Percentiles rank a stretch among this genome's conserved stretches.
Evolutionary conservation across 2,113 vertebrate species (phyloP).

Genomic region (Rhynchopsitta pachyrhyncha): DNA sequence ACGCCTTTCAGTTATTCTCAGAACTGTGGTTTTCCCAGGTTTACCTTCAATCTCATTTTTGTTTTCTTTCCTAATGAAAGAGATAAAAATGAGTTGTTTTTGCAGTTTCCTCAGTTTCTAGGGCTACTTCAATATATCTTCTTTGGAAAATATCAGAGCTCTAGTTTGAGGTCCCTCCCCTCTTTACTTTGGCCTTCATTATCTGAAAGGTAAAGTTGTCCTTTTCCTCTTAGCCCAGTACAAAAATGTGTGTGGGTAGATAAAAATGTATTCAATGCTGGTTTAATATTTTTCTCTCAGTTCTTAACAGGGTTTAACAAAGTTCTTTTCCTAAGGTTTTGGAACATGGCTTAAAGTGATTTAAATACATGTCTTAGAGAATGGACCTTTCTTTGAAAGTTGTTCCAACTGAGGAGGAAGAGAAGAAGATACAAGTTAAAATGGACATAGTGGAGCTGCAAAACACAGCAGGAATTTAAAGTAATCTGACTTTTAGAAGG

Average conservation of each 20-base stretch:
- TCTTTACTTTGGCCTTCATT: not conserved
- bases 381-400: not conserved
- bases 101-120: not conserved
- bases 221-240: not conserved
- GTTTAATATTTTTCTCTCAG: not conserved
- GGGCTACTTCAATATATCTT: not conserved
- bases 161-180: not conserved
- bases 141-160: not conserved
- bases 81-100: not conserved
- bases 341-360: not conserved
- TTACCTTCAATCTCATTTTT: not conserved
- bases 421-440: not conserved
- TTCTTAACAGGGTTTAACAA: not conserved
- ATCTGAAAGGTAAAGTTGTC: not conserved
- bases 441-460: not conserved
- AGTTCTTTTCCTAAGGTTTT: not conserved
- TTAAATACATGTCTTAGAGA: not conserved
- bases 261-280: not conserved
- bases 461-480: not conserved
- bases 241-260: not conserved
- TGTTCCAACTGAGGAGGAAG: not conserved
- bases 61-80: not conserved
- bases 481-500: not conserved
- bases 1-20: not conserved
- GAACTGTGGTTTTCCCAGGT: not conserved